Base-by-base conservation (phyloP, 2,113 vertebrate species). In the Nyctibius bracteatus region DNA sequence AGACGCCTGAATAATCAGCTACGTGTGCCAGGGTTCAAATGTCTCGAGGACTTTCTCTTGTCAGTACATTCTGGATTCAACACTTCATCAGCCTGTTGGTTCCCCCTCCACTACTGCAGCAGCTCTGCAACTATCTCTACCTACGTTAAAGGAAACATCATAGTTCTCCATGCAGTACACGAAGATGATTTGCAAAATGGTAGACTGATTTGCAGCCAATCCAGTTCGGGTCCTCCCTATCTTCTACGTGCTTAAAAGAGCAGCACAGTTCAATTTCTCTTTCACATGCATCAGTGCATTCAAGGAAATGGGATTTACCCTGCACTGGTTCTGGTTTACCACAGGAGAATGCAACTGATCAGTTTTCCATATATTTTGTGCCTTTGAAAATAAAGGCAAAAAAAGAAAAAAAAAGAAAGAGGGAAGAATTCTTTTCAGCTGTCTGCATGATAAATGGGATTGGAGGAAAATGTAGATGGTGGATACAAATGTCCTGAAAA, bases 161-260 rank as follows among this genome's bases (percentile, higher is more conserved):
- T 3, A 66, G 37, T 2, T 81, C 28, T 47, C 67, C 73, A 44
- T 6, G 28, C 13, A 46, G 39, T 1, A 43, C 41, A 35, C 7
- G 8, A 15, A 46, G 2, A 35, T 5, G 31, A 47, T 47, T 18
- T 37, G 43, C 30, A 41, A 44, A 55, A 44, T 2, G 9, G 59
- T 9, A 41, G 33, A 33, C 3, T 46, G 37, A 54, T n/a, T n/a
- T 84, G 52, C 68, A 89, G 61, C 22, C 61, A 37, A 0, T 17
- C 28, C 70, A 74, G 37, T 14, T 27, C 8, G 20, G 27, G 24
- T 39, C 27, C 39, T 87, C 14, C 39, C 39, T 51, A 39, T 30
- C 62, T 54, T 28, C 59, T 22, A 12, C 39, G 59, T 15, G 0
- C 0, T 31, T 21, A 7, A 30, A 30, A 67, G 65, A 79, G 43